phyloP scores from a whole-genome alignment of 2,797 vertebrate genomes.

The Melanotaenia trifasciata region DNA sequence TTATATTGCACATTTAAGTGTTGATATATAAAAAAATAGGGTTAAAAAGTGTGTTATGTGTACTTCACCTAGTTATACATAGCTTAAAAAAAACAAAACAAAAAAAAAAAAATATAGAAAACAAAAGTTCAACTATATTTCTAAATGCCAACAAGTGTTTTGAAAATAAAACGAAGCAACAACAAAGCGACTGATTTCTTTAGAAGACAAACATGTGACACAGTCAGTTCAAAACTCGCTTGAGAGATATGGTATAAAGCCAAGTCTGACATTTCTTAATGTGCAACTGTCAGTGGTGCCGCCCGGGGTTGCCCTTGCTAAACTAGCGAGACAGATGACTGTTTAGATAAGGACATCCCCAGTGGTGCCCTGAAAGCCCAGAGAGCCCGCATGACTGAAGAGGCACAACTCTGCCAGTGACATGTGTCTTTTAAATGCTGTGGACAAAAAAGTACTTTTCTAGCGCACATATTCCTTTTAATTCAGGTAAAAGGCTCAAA shows the following conservation, averaged over 20 bases:
- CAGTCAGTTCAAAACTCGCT: slow-evolving; percentile 56
- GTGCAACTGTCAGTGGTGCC: slow-evolving; percentile 61
- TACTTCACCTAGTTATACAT: too few species aligned
- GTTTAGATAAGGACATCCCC: slow-evolving; percentile 74
- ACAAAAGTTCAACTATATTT: slow-evolving; percentile 6
- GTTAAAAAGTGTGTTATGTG: neutral
- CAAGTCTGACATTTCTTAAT: slow-evolving; percentile 63
- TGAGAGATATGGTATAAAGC: slow-evolving; percentile 54
- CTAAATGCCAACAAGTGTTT: neutral
- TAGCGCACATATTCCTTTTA: slow-evolving; percentile 76
- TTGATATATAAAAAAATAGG: neutral
- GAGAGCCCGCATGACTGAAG: slow-evolving; percentile 65
- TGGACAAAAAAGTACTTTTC: slow-evolving; percentile 67
- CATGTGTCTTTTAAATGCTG: slow-evolving; percentile 73
- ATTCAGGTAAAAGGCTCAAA: slow-evolving; percentile 84
- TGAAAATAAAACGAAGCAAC: slow-evolving; percentile 22
- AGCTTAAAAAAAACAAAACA: neutral
- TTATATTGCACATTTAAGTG: neutral
- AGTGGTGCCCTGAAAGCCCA: slow-evolving; percentile 53
- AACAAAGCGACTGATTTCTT: slow-evolving; percentile 35
- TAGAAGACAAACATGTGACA: slow-evolving; percentile 45
- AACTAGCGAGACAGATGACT: slow-evolving; percentile 78
- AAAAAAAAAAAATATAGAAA: too few species aligned
- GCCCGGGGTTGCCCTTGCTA: slow-evolving; percentile 67
- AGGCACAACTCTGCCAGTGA: slow-evolving; percentile 59